Base-by-base conservation (phyloP, 2,888 invertebrate genomes). In the Muschampia plurimacula region DNA sequence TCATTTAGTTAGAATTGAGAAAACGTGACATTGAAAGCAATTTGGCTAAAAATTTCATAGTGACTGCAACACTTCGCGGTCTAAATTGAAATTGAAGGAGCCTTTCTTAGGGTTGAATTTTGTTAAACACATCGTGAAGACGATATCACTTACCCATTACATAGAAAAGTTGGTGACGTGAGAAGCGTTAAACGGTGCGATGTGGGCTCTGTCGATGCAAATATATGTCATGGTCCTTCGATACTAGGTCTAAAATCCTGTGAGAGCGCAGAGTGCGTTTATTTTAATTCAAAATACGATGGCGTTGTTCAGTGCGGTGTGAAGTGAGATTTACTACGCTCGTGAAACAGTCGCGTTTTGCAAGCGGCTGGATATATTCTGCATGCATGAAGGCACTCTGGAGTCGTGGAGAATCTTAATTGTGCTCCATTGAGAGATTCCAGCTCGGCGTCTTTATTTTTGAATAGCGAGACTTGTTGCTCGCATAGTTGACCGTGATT, bases 381-480 rank as follows among this genome's bases (percentile, higher is more conserved):
- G 80, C 86, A 90, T 88, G 88, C 87, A 87, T 85, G 86, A 79
- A 81, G 85, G 83, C 85, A 82, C 85, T 83, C 80, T 75, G 77
- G 82, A 84, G 84, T 82, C 86, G 87, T 80, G 79, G 80, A 85
- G 92, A 93, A 92, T 93, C 86, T 92, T 93, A 93, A 93, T 93
- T 92, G 91, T 90, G 81, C 82, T 85, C 89, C 91, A 91, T 91
- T 92, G 89, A 92, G 89, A 89, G 85, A 89, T 88, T 86, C 84
- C 84, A 83, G 83, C 77, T 82, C 82, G 77, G 83, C 84, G 85
- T 87, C 88, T 90, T 90, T 90, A 90, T 90, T 90, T 90, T 88
- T 86, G 86, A 86, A 88, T 83, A 82, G 81, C 77, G 76, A 78
- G 81, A 92, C 90, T 88, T 92, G 90, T 91, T 91, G 90, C 89